These are phyloP conservation scores for Pluvialis apricaria DNA, from an alignment of 2,113 vertebrate species.

Conservation along the genomic window DNA sequence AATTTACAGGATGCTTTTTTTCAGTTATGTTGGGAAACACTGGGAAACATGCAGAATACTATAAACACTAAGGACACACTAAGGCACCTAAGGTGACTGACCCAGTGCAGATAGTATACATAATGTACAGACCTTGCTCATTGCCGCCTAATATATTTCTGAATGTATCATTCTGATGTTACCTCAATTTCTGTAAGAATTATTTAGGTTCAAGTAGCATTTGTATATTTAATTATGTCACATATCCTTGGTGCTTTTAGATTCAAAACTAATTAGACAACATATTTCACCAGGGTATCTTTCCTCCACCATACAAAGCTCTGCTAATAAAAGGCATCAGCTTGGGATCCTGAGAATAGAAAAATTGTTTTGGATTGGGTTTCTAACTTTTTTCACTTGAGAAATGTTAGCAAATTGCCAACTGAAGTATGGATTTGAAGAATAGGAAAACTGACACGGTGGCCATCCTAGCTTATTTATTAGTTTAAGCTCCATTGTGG, in stretches of 20 bases:
- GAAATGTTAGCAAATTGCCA: constrained; percentile 4
- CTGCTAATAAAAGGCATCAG: constrained; percentile 13
- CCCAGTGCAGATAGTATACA: neutral
- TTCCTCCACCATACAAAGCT: neutral
- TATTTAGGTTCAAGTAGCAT: constrained; percentile 1
- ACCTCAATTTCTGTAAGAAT: constrained; percentile 10
- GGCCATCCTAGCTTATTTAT: neutral
- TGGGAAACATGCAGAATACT: neutral
- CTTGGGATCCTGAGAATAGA: neutral
- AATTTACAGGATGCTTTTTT: neutral
- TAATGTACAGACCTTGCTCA: neutral
- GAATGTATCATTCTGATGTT: neutral
- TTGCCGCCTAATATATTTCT: neutral
- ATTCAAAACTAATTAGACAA: constrained; percentile 52
- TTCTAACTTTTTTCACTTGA: constrained; percentile 5
- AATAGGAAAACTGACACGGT: neutral
- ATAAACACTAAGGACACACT: neutral
- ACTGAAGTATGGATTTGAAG: neutral
- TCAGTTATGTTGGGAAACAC: neutral
- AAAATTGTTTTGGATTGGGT: neutral
- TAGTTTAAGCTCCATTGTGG: neutral
- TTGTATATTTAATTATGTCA: constrained; percentile 48
- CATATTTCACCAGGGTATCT: constrained; percentile 31
- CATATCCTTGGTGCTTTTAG: constrained; percentile 30
- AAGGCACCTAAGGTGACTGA: neutral